Evolutionary conservation across 2,797 vertebrate species (phyloP).

Genomic region (Melanotaenia boesemani): DNA sequence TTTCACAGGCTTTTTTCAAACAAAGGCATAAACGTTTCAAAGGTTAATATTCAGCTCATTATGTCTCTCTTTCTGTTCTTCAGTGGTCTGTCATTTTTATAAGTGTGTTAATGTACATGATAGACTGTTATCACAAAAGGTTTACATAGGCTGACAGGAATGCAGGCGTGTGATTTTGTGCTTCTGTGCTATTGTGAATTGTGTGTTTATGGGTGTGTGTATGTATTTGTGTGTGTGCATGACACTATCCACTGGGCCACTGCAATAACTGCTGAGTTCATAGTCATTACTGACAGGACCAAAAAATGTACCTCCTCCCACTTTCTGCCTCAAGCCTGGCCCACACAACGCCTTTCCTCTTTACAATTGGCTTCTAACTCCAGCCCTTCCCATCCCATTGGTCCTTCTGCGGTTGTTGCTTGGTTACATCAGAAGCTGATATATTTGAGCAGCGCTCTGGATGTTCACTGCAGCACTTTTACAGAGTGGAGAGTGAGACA

Average conservation of each 20-base stretch:
- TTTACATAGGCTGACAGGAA: not conserved
- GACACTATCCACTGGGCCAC: conserved; percentile 31
- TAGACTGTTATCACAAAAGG: conserved; percentile 6
- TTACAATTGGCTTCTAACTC: conserved; percentile 56
- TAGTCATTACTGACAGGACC: conserved; percentile 29
- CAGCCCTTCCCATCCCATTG: conserved; percentile 59
- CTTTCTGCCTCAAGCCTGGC: conserved; percentile 54
- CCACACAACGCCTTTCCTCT: conserved; percentile 16
- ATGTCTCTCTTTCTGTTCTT: not conserved
- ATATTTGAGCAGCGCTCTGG: conserved; percentile 75
- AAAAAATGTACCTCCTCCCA: conserved; percentile 44
- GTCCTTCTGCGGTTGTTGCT: conserved; percentile 67
- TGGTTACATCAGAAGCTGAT: conserved; percentile 77
- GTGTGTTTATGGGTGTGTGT: conserved; percentile 7
- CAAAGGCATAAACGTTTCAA: not conserved
- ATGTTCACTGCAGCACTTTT: conserved; percentile 88
- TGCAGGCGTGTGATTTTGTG: conserved; percentile 14
- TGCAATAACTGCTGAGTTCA: conserved; percentile 63
- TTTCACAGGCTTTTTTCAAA: not conserved
- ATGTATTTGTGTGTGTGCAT: not conserved
- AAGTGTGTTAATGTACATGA: conserved; percentile 10
- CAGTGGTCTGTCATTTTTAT: not conserved
- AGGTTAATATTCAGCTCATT: not conserved
- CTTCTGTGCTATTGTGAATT: conserved; percentile 7
- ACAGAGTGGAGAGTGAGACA: conserved; percentile 73